phyloP scores from a whole-genome alignment of 2,797 vertebrate genomes.

The Allobates femoralis region DNA sequence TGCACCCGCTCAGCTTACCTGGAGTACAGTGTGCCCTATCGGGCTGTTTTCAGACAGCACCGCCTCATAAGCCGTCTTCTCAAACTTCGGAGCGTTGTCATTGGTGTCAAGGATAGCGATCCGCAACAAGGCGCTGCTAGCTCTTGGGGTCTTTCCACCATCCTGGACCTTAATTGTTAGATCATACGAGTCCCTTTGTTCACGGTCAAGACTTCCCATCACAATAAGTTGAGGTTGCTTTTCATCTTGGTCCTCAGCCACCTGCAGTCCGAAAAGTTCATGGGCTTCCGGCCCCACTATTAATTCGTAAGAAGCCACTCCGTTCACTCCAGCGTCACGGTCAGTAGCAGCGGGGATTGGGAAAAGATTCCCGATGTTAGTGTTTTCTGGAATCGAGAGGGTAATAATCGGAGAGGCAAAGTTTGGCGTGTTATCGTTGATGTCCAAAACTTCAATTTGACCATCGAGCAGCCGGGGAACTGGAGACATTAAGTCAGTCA shows the following conservation, averaged over 20 bases:
- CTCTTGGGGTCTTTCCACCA: constrained; percentile 85
- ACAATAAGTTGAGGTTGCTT: constrained; percentile 95
- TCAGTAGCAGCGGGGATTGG: constrained; percentile 90
- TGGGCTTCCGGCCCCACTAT: constrained; percentile 82
- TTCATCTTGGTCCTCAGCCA: constrained; percentile 89
- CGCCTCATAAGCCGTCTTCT: constrained; percentile 87
- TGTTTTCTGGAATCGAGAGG: constrained; percentile 94
- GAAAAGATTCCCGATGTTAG: constrained; percentile 86
- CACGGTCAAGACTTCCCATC: constrained; percentile 92
- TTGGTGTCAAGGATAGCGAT: constrained; percentile 95
- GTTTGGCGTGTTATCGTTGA: constrained; percentile 98
- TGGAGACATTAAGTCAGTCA: constrained; percentile 88
- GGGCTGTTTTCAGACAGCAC: constrained; percentile 93
- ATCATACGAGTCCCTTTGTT: constrained; percentile 94
- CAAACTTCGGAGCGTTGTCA: constrained; percentile 92
- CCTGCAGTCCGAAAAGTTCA: constrained; percentile 91
- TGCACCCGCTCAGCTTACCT: constrained; percentile 79
- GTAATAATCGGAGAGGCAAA: constrained; percentile 92
- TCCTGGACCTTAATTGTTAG: constrained; percentile 94
- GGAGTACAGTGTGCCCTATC: constrained; percentile 91
- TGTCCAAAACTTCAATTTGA: constrained; percentile 92
- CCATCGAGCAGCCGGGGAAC: constrained; percentile 91
- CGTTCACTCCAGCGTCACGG: constrained; percentile 86
- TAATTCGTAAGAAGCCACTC: constrained; percentile 90
- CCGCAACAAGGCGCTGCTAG: constrained; percentile 91